Evolutionary conservation across 2,113 vertebrate species (phyloP).

Genomic region (Grammomys dolichurus): DNA sequence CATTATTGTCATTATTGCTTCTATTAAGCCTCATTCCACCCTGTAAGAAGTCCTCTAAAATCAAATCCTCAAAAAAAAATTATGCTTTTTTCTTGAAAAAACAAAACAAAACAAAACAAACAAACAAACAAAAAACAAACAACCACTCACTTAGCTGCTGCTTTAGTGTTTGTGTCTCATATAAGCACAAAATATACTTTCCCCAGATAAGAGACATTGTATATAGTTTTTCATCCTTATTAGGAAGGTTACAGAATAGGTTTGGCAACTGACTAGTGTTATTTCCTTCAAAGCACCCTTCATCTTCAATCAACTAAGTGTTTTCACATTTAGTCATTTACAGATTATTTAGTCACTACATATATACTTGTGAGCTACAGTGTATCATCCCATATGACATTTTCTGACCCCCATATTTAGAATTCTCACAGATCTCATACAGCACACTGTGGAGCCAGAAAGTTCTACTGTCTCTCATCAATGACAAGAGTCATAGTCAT

Average conservation of each 20-base stretch:
- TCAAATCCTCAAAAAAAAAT: neutral
- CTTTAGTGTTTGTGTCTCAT: neutral
- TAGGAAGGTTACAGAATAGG: neutral
- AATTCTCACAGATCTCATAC: neutral
- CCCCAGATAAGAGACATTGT: neutral
- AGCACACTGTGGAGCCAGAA: neutral
- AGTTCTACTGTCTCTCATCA: neutral
- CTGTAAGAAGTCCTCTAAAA: neutral
- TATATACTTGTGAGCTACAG: neutral
- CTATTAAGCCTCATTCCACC: no score
- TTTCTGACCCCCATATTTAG: neutral
- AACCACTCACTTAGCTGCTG: neutral
- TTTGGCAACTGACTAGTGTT: neutral
- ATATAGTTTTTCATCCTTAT: neutral
- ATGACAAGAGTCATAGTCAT: neutral
- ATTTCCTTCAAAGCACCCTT: neutral
- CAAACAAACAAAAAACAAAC: no score
- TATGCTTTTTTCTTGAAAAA: neutral
- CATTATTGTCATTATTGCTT: accelerated
- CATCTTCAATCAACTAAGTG: accelerated
- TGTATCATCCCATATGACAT: neutral
- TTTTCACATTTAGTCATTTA: neutral
- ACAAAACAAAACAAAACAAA: neutral
- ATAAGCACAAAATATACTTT: neutral
- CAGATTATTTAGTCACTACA: neutral